These are phyloP conservation scores for Xiphophorus maculatus DNA, from an alignment of 2,113 vertebrate genomes.

Conservation along the genomic window DNA sequence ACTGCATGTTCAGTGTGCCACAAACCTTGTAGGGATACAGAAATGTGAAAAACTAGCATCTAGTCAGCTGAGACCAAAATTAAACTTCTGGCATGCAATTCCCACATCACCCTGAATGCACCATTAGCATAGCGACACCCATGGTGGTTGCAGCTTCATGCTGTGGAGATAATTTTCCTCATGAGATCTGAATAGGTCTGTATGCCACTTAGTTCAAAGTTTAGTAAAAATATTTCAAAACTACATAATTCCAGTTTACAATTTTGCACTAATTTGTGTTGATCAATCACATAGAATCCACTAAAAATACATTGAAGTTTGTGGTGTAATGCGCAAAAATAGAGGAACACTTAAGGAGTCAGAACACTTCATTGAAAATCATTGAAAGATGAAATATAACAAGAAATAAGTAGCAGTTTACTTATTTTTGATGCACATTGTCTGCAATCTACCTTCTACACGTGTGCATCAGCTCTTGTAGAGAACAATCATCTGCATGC, in stretches of 20 bases:
- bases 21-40: too few relatives aligned
- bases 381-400: not conserved
- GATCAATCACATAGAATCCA: not conserved
- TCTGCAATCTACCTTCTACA: slow-evolving; percentile 31
- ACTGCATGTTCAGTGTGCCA: not conserved
- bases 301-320: not conserved
- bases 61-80: too few relatives aligned
- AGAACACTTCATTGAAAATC: not conserved
- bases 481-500: slow-evolving; percentile 32
- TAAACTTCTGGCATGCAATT: too few relatives aligned
- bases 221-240: not conserved
- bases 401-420: not conserved
- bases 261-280: not conserved
- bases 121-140: not conserved
- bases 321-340: not conserved
- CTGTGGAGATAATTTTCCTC: not conserved
- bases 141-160: not conserved
- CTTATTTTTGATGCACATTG: not conserved
- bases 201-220: not conserved
- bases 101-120: not conserved
- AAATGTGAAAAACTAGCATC: too few relatives aligned
- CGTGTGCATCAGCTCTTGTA: slow-evolving; percentile 8
- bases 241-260: not conserved
- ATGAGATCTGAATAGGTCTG: not conserved
- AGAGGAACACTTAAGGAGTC: not conserved